Percentiles rank a stretch among this genome's conserved stretches.
phyloP scores from a whole-genome alignment of 2,888 invertebrate species.

The Parnassius smintheus region DNA sequence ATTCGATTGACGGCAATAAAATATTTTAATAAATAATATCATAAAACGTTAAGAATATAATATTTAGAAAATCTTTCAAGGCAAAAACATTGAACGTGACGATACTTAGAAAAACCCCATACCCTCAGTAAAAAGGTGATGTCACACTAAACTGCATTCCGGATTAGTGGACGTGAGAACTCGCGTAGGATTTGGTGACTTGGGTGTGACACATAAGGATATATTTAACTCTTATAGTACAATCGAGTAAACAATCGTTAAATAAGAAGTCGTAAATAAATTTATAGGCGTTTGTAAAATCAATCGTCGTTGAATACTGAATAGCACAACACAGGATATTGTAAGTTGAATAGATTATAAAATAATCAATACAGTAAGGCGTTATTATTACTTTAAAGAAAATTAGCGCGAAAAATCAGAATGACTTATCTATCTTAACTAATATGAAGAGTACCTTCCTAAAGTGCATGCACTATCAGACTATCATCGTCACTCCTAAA shows the following conservation, averaged over 20 bases:
- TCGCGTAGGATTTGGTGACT: slow-evolving; percentile 14
- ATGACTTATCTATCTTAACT: too few species aligned
- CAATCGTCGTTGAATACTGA: background rate
- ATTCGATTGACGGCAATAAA: too few species aligned
- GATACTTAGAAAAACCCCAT: slow-evolving; percentile 15
- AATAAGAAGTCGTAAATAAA: slow-evolving; percentile 5
- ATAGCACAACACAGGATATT: too few species aligned
- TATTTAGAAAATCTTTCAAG: slow-evolving; percentile 1
- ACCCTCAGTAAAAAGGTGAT: slow-evolving; percentile 25
- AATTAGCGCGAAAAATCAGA: too few species aligned
- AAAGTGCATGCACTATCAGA: too few species aligned
- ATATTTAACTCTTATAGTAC: slow-evolving; percentile 13
- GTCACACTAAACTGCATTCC: slow-evolving; percentile 36
- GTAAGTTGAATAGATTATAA: too few species aligned
- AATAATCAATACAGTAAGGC: too few species aligned
- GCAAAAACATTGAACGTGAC: background rate
- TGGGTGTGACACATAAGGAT: slow-evolving; percentile 11
- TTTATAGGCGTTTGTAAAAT: slow-evolving; percentile 13
- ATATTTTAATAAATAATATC: too few species aligned
- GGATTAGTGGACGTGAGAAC: slow-evolving; percentile 24
- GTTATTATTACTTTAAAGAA: too few species aligned
- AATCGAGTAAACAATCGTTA: slow-evolving; percentile 7
- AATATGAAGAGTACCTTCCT: too few species aligned
- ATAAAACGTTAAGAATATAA: background rate
- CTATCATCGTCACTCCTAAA: too few species aligned